Percentiles rank a stretch among this genome's conserved stretches.
Evolutionary conservation across 2,797 vertebrate species (phyloP).

Genomic region (Eulemur coronatus): DNA sequence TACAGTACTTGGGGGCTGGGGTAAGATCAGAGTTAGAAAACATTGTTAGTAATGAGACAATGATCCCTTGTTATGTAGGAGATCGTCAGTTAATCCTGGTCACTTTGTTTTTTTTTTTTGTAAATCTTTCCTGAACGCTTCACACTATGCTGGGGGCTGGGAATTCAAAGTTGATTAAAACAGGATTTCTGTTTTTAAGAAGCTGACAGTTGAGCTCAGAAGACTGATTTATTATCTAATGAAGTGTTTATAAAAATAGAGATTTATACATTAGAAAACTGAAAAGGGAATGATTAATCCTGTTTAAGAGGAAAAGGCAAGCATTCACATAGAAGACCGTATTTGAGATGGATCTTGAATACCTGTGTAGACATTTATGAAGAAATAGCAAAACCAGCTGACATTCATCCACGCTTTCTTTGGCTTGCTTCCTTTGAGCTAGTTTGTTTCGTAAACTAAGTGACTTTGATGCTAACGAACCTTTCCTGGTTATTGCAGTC

Average conservation of each 20-base stretch:
- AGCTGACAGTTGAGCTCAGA: not conserved
- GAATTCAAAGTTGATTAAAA: not conserved
- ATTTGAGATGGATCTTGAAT: not conserved
- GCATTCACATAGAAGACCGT: not conserved
- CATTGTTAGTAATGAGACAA: not conserved
- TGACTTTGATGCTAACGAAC: not conserved
- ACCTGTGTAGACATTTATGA: not conserved
- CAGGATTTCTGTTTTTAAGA: not conserved
- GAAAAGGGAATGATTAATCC: not conserved
- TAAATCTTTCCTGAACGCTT: not conserved
- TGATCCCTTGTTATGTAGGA: not conserved
- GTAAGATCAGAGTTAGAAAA: not conserved
- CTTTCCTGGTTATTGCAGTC: not conserved
- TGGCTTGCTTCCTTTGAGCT: not conserved
- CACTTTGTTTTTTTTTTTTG: not conserved
- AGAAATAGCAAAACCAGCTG: not conserved
- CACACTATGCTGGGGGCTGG: not conserved
- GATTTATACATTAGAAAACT: not conserved
- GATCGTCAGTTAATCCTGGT: not conserved
- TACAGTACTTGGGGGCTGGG: rapidly evolving
- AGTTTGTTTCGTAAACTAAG: not conserved
- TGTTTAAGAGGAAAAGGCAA: not conserved
- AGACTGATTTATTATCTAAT: not conserved
- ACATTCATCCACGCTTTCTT: not conserved
- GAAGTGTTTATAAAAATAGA: not conserved